Evolutionary conservation across 2,113 vertebrate species (phyloP).

Genomic region (Acrocephalus kingi): DNA sequence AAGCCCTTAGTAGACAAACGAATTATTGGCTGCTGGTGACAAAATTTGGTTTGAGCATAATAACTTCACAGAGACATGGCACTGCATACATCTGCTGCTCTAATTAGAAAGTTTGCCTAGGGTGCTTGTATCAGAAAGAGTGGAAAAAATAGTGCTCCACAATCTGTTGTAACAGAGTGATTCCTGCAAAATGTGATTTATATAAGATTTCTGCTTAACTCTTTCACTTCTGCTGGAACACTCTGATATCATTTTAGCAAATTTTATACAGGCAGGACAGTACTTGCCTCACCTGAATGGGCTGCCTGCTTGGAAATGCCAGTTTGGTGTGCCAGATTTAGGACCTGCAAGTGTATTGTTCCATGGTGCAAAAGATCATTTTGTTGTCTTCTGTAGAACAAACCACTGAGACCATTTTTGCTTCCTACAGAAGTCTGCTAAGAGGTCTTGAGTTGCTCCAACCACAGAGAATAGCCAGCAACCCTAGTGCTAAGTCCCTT

Average conservation of each 20-base stretch:
- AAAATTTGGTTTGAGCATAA: constrained; percentile 51
- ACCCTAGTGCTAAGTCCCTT: not conserved
- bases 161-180: constrained; percentile 55
- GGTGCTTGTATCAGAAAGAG: constrained; percentile 55
- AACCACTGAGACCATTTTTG: not conserved
- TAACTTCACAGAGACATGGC: constrained; percentile 50
- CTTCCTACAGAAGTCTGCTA: not conserved
- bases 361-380: not conserved
- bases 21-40: constrained; percentile 53
- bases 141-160: constrained; percentile 36
- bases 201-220: constrained; percentile 20
- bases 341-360: not conserved
- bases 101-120: constrained; percentile 71
- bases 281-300: not conserved
- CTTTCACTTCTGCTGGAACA: not conserved
- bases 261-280: not conserved
- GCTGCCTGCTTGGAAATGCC: not conserved
- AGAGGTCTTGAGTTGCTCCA: not conserved
- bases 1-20: constrained; percentile 45
- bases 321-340: not conserved
- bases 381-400: not conserved
- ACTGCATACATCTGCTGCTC: constrained; percentile 68
- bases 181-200: constrained; percentile 35
- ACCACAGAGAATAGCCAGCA: not conserved
- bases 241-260: not conserved